Evolutionary conservation across 1,140 invertebrate genomes (phyloP), one percentile per base, ranked within the genome.

Genomic region (Conus ventricosus): DNA sequence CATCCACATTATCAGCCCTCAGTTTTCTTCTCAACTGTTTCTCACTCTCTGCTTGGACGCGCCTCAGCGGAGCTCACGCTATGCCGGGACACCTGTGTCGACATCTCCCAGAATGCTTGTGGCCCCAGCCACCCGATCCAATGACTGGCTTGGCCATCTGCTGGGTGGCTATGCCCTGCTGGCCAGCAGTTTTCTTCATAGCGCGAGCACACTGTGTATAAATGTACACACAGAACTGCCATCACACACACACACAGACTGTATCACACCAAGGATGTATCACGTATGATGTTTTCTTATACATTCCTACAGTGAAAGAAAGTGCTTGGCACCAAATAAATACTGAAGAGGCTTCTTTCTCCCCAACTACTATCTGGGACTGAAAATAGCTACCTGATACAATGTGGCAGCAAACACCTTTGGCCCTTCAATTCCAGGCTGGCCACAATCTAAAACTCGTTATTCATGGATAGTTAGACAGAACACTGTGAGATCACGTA

Each of bases 161-260:
- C 87, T 92, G 90, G 57, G 92, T 85, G 0, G 91, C 89, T 60
- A 91, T 80, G 1, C 89, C 89, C 91, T 90, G 25, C 89, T 89
- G 51, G 90, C 85, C 13, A 94, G 71, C 39, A 94, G 83, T 85
- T 94, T 85, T 94, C 93, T 81, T 94, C 93, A 92, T 93, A 94
- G 81, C 94, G 87, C 92, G 90, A 8, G 94, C 91, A 92, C 93
- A 92, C 93, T 94, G 84, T 39, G 39, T 39, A 39, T 39, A 39
- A 39, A 39, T 39, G 39, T 39, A 39, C 39, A 39, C 39, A 53
- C 87, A 85, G 63, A 51, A n/a, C 84, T 15, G 27, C 5, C 23
- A 7, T 1, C 5, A 55, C 51, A 53, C 39, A 55, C 51, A 53
- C 39, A 23, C 55, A 84, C 55, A 60, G 4, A 84, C 17, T 23